Conservation (phyloP, 2,888 invertebrate species). For the Sympetrum striolatum region DNA sequence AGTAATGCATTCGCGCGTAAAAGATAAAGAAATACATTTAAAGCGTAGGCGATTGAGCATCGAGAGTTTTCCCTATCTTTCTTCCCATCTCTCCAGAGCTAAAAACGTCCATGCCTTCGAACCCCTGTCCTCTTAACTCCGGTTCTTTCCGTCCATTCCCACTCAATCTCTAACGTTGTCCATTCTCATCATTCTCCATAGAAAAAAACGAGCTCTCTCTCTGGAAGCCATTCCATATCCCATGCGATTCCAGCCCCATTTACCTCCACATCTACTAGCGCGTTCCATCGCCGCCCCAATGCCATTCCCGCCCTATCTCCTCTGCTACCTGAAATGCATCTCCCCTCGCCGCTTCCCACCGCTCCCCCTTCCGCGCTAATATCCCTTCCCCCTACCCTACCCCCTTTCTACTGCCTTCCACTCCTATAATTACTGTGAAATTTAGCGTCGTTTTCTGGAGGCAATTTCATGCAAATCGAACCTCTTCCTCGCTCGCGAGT, state of each 20-base stretch:
- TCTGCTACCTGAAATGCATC: not conserved
- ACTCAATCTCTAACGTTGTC: not conserved
- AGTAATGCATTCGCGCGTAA: no score
- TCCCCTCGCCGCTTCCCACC: not conserved
- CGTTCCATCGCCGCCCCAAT: not conserved
- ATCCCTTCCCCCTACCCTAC: not conserved
- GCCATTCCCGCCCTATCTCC: not conserved
- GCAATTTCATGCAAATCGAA: conserved; percentile 49
- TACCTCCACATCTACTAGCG: not conserved
- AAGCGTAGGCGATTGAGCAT: no score
- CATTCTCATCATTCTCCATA: not conserved
- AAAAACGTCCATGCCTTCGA: not conserved
- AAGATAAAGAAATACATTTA: no score
- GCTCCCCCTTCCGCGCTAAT: no score
- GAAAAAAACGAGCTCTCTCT: not conserved
- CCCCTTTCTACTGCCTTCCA: not conserved
- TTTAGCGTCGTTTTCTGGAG: conserved; percentile 37
- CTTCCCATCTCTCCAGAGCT: not conserved
- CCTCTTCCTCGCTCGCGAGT: not conserved
- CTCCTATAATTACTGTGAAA: conserved; percentile 37
- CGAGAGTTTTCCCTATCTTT: no score
- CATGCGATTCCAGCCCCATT: not conserved
- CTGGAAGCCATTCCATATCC: not conserved
- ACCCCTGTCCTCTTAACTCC: not conserved
- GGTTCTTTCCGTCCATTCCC: not conserved